Percentiles rank a stretch among this genome's conserved stretches.
These are phyloP conservation scores for Orthochromis malagaraziensis DNA, from an alignment of 2,113 vertebrate species.

Conservation along the genomic window DNA sequence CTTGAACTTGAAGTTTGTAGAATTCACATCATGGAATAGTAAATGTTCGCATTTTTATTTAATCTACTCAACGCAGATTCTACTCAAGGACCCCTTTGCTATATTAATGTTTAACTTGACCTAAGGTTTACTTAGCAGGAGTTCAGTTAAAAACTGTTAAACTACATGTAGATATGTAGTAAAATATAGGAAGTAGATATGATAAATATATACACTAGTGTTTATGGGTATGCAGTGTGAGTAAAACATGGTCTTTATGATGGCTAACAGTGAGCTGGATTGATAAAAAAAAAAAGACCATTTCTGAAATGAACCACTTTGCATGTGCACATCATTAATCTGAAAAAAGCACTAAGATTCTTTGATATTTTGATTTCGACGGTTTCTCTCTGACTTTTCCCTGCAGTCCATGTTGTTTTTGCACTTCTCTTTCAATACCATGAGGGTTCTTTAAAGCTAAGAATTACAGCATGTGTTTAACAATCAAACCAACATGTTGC, in stretches of 20 bases:
- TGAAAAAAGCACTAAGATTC: not conserved
- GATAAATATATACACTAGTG: not conserved
- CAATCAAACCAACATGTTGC: not conserved
- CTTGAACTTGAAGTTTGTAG: not conserved
- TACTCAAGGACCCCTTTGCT: not conserved
- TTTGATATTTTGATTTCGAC: rapidly evolving
- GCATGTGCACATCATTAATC: not conserved
- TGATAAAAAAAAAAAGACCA: not conserved
- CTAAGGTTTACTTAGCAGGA: not conserved
- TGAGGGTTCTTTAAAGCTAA: rapidly evolving
- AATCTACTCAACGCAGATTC: rapidly evolving
- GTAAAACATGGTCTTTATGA: not conserved
- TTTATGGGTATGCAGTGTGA: not conserved
- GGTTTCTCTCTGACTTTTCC: not conserved
- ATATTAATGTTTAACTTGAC: not conserved
- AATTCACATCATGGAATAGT: not conserved
- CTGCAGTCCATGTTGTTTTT: not conserved
- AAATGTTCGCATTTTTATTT: not conserved
- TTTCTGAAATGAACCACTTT: not conserved
- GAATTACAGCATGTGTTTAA: not conserved
- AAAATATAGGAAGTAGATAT: not conserved
- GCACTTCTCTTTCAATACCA: not conserved
- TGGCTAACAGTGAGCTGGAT: not conserved
- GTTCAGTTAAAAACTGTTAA: not conserved
- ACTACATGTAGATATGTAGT: not conserved